These are phyloP conservation scores for Recurvirostra avosetta DNA, from an alignment of 2,113 vertebrate species.

Conservation along the genomic window DNA sequence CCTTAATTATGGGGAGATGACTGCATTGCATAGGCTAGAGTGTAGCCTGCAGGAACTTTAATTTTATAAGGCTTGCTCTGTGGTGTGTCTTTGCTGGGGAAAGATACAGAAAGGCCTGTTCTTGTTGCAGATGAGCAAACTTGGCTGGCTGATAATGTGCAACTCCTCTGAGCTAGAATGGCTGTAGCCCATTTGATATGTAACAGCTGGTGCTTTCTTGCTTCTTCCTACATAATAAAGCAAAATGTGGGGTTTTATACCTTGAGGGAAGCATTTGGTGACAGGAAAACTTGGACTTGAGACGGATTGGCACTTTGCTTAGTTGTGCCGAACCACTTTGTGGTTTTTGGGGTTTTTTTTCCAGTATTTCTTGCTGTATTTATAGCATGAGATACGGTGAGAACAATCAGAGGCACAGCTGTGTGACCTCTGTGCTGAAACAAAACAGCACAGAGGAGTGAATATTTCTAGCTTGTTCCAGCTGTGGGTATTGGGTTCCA, in stretches of 20 bases:
- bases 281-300: not conserved
- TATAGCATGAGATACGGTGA: not conserved
- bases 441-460: not conserved
- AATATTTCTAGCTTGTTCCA: not conserved
- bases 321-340: not conserved
- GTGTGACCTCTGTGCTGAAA: not conserved
- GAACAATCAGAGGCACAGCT: not conserved
- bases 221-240: not conserved
- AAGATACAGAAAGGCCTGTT: not conserved
- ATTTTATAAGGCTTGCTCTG: not conserved
- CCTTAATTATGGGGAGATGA: not conserved
- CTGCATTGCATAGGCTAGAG: not conserved
- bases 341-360: no score
- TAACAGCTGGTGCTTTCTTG: not conserved
- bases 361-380: not conserved
- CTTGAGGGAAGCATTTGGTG: not conserved
- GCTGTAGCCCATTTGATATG: not conserved
- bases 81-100: not conserved
- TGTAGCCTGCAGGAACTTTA: not conserved
- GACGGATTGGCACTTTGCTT: not conserved
- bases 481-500: not conserved
- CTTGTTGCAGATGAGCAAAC: not conserved
- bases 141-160: not conserved
- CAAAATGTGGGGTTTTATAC: not conserved
- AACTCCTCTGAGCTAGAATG: not conserved